Conservation (phyloP, 2,888 invertebrate species). For the Lucinisca nassula region DNA sequence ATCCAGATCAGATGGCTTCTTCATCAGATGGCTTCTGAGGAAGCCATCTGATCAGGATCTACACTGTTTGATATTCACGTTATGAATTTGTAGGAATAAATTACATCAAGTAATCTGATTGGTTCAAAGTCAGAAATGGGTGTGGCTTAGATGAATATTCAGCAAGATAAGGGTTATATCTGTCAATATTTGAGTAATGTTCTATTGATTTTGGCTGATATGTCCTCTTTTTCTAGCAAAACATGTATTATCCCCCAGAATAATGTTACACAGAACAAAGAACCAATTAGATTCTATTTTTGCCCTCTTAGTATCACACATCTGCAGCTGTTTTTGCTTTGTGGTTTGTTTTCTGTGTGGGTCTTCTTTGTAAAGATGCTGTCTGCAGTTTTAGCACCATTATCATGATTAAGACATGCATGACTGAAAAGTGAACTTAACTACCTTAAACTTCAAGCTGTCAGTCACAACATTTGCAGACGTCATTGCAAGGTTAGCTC, state of each 20-base stretch:
- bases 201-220: background rate
- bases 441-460: background rate
- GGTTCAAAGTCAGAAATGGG: no score
- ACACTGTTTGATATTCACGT: no score
- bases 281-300: background rate
- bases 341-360: background rate
- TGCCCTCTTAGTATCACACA: background rate
- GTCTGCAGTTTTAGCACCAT: background rate
- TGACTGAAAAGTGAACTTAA: background rate
- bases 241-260: background rate
- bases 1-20: no score
- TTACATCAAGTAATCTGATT: no score
- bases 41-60: no score
- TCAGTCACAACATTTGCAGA: no score
- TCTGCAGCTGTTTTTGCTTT: slow-evolving; percentile 8
- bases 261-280: background rate
- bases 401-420: background rate
- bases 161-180: no score
- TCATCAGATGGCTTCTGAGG: no score
- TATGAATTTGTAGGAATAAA: no score
- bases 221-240: background rate
- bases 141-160: no score
- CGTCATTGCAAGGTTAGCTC: no score
- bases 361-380: background rate
- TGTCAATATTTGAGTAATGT: slow-evolving; percentile 4